Conservation (phyloP, 2,888 invertebrate genomes). For the Byasa hedistus region DNA sequence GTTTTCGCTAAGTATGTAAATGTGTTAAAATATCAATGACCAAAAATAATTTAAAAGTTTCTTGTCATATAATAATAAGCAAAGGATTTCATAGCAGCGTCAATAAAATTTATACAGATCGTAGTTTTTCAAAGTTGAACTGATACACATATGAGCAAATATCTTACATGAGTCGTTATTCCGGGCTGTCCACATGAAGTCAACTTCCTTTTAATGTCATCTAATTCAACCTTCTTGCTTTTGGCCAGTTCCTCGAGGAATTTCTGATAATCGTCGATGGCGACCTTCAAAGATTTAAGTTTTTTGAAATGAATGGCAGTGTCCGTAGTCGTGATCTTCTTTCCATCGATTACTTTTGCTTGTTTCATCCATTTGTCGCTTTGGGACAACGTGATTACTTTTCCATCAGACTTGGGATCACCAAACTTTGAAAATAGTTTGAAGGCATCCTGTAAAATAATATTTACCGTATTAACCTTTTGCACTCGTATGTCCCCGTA, state of each 20-base stretch:
- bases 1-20: too few species aligned
- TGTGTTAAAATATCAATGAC: too few species aligned
- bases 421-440: slow-evolving; percentile 92
- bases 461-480: not conserved
- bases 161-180: slow-evolving; percentile 63
- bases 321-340: slow-evolving; percentile 93
- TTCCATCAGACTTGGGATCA: slow-evolving; percentile 91
- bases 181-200: slow-evolving; percentile 90
- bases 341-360: slow-evolving; percentile 88
- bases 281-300: slow-evolving; percentile 89
- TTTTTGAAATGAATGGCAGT: slow-evolving; percentile 95
- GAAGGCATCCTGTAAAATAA: slow-evolving; percentile 83
- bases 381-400: slow-evolving; percentile 91
- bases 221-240: slow-evolving; percentile 88
- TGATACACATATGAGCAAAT: not conserved
- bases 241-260: slow-evolving; percentile 92
- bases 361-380: slow-evolving; percentile 98
- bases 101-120: too few species aligned
- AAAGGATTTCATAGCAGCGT: too few species aligned
- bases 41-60: too few species aligned
- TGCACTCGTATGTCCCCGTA: too few species aligned
- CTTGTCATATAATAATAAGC: too few species aligned
- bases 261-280: slow-evolving; percentile 88
- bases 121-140: too few species aligned
- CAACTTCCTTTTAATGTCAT: slow-evolving; percentile 89